phyloP scores from a whole-genome alignment of 2,113 vertebrate species.

The Toxotes jaculatrix region DNA sequence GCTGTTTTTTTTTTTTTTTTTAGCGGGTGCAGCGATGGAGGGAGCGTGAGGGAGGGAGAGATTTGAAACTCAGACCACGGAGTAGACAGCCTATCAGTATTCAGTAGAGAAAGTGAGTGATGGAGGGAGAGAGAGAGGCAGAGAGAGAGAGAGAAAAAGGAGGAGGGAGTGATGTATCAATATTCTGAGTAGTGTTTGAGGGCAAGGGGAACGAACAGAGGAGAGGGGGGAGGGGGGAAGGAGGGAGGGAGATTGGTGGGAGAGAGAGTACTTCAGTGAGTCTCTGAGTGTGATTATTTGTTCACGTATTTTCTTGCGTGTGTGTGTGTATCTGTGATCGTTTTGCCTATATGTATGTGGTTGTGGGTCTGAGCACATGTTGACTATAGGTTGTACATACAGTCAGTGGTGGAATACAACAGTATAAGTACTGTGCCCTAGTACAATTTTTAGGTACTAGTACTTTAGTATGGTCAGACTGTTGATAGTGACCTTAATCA shows the following conservation, averaged over 20 bases:
- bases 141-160: constrained; percentile 54
- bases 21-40: constrained; percentile 60
- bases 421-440: not conserved
- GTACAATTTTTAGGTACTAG: not conserved
- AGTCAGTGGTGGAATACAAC: constrained; percentile 25
- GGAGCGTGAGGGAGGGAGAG: constrained; percentile 72
- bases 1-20: constrained; percentile 61
- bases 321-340: constrained; percentile 44
- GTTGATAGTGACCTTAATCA: no score
- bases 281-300: constrained; percentile 84
- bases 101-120: constrained; percentile 89
- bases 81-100: constrained; percentile 89
- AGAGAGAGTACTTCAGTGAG: constrained; percentile 79
- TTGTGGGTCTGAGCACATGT: constrained; percentile 35
- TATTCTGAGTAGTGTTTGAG: constrained; percentile 90
- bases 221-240: constrained; percentile 70
- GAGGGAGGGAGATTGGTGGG: constrained; percentile 59
- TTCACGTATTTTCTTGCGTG: constrained; percentile 67
- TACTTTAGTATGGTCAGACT: not conserved
- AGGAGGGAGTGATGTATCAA: constrained; percentile 87
- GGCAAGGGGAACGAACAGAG: constrained; percentile 87
- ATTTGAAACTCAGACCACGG: constrained; percentile 88
- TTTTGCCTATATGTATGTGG: constrained; percentile 30
- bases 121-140: constrained; percentile 80
- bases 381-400: constrained; percentile 22